Percentiles rank a stretch among this genome's conserved stretches.
Conservation (phyloP, 2,797 vertebrate genomes). For the Dicrostonyx torquatus region DNA sequence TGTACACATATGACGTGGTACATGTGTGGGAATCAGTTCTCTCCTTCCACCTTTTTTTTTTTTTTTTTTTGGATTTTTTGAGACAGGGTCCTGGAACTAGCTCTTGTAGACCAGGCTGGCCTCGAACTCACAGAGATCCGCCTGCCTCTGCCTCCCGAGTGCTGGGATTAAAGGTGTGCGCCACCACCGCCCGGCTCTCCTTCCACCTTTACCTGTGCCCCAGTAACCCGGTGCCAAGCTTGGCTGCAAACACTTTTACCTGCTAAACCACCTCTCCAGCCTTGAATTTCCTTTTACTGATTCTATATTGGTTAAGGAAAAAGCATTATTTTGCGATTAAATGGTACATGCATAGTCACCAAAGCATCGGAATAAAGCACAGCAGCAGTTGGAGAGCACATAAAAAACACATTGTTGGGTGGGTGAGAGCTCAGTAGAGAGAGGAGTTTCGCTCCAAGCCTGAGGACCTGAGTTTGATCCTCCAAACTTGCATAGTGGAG, state of each 20-base stretch:
- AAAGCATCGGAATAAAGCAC: not conserved
- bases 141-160: too few species aligned
- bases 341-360: not conserved
- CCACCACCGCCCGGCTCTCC: too few species aligned
- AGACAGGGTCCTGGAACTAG: too few species aligned
- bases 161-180: too few species aligned
- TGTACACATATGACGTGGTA: not conserved
- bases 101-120: too few species aligned
- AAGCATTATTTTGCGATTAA: slow-evolving; percentile 1
- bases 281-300: not conserved
- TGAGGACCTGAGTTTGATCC: not conserved
- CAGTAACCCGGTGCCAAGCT: not conserved
- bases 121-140: too few species aligned
- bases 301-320: not conserved
- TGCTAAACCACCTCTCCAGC: not conserved
- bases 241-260: not conserved
- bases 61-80: too few species aligned
- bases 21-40: not conserved
- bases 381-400: fast-evolving
- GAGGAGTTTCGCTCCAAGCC: not conserved
- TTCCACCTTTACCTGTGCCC: not conserved
- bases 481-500: not conserved
- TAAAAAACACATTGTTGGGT: not conserved
- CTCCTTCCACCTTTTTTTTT: not conserved
- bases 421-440: not conserved